Evolutionary conservation across 2,888 invertebrate species (phyloP), one percentile per base, ranked within the genome.

Genomic region (Diplolepis rosae): DNA sequence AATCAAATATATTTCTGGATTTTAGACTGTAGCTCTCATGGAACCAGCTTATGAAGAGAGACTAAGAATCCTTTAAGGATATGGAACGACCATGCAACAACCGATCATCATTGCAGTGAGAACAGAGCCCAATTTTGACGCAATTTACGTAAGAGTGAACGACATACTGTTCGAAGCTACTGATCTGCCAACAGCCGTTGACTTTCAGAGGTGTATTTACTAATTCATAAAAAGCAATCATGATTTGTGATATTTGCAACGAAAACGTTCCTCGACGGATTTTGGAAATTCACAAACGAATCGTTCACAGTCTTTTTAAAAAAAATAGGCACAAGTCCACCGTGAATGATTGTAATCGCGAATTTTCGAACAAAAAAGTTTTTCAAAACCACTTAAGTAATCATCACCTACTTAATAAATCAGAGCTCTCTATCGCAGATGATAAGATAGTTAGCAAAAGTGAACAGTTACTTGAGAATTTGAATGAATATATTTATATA

Each of bases 131-230:
- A 66, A 66, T 11, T 66, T 66, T 13, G 66, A 66, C n/a, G 66
- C 66, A 24, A 66, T 66, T 66, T 66, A 66, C 27, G 66, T 48
- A 1, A 22, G 35, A 24, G 24, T 66, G 2, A 66, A 66, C 45
- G 48, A 66, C 28, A 45, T 66, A 24, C 24, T 35, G 35, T 48
- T 45, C 35, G 24, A 30, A 45, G 30, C 7, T 66, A n/a, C 48
- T 2, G 24, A 42, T 42, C 15, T 66, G 45, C n/a, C 42, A 66
- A 15, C 4, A 66, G 48, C 66, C 1, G 35, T 66, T 9, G 35
- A 66, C 45, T 66, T n/a, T n/a, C n/a, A n/a, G n/a, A n/a, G n/a
- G n/a, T n/a, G n/a, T n/a, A n/a, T 15, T 7, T 50, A 7, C 22
- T 18, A 7, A 7, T 18, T 50, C 22, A 50, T 50, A 54, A 54